Percentiles rank a stretch among this genome's conserved stretches.
These are phyloP conservation scores for Emydoidea blandingii DNA, from an alignment of 2,797 vertebrate genomes.

Conservation along the genomic window DNA sequence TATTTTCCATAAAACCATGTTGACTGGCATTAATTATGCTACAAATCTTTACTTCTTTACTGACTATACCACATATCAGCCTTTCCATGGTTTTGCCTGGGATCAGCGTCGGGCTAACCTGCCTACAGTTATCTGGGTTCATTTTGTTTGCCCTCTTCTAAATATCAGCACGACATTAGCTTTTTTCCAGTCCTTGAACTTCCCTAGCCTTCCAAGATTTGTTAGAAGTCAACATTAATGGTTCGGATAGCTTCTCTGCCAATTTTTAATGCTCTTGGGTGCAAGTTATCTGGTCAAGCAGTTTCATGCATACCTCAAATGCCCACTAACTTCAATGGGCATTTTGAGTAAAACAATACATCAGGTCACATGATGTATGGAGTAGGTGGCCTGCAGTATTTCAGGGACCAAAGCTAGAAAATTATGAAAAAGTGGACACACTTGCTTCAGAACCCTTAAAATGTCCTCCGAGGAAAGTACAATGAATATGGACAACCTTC, in stretches of 20 bases:
- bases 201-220: not conserved
- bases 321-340: not conserved
- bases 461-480: not conserved
- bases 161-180: not conserved
- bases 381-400: not conserved
- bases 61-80: fast-evolving
- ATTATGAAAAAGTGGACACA: not conserved
- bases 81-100: not conserved
- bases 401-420: not conserved
- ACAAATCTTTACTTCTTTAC: not conserved
- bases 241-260: not conserved
- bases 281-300: not conserved
- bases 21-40: not conserved
- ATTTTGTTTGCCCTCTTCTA: not conserved
- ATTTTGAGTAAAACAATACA: not conserved
- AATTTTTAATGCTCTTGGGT: no score
- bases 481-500: not conserved
- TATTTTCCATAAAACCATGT: not conserved
- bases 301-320: not conserved
- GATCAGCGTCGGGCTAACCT: not conserved
- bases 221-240: not conserved
- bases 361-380: not conserved
- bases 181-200: not conserved
- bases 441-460: not conserved
- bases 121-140: not conserved